These are phyloP conservation scores for Orthosia cruda DNA, from an alignment of 2,888 invertebrate genomes.

Conservation along the genomic window DNA sequence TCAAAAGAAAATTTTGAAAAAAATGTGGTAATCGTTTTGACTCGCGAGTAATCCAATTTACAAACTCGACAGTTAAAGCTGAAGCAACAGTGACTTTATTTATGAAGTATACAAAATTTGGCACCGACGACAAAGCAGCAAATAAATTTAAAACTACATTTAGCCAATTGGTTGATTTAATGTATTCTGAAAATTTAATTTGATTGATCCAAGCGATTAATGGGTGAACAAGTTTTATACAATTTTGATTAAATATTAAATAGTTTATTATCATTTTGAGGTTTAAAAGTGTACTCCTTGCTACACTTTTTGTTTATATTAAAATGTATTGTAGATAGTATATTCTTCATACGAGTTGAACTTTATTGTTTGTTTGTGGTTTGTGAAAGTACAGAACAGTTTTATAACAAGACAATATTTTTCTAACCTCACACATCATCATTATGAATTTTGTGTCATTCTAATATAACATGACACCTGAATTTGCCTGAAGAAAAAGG, in stretches of 20 bases:
- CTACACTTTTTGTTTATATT: slow-evolving; percentile 59
- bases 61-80: slow-evolving; percentile 31
- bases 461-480: neutral
- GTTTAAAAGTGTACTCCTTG: slow-evolving; percentile 63
- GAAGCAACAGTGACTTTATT: slow-evolving; percentile 49
- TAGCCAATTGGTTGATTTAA: slow-evolving; percentile 58
- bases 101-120: slow-evolving; percentile 19
- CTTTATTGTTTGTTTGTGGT: neutral
- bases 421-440: too few species aligned
- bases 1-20: neutral
- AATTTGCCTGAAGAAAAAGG: neutral
- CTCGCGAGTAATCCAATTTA: slow-evolving; percentile 21
- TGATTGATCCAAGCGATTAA: slow-evolving; percentile 38
- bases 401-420: neutral
- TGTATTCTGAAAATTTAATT: slow-evolving; percentile 32
- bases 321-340: slow-evolving; percentile 15
- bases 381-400: slow-evolving; percentile 26
- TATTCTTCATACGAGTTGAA: neutral
- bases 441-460: neutral
- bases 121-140: slow-evolving; percentile 59
- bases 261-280: neutral
- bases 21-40: neutral
- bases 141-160: slow-evolving; percentile 47
- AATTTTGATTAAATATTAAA: slow-evolving; percentile 22
- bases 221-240: slow-evolving; percentile 25